These are phyloP conservation scores for Yponomeuta cagnagella DNA, from an alignment of 2,888 invertebrate genomes.

Conservation along the genomic window DNA sequence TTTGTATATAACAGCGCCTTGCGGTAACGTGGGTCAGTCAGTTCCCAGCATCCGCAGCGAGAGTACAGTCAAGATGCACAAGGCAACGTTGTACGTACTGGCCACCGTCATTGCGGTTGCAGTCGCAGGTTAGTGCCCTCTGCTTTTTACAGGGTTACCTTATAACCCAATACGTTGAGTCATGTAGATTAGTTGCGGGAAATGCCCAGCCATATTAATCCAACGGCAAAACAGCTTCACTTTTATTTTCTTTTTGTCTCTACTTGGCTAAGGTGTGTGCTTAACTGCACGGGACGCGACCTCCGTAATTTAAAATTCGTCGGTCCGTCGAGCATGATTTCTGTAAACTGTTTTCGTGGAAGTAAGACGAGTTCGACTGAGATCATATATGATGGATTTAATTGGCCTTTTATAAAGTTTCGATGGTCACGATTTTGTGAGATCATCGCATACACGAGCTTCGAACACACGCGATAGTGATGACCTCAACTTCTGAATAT, in stretches of 20 bases:
- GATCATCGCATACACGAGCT: neutral
- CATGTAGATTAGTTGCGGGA: neutral
- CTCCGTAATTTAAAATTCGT: neutral
- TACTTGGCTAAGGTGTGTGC: neutral
- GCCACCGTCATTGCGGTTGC: slow-evolving; percentile 53
- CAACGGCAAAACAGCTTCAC: neutral
- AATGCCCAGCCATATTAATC: neutral
- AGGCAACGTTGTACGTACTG: slow-evolving; percentile 48
- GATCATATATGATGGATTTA: neutral
- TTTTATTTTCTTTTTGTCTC: neutral
- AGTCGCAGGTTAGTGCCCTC: slow-evolving; percentile 70
- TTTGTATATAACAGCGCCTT: slow-evolving; percentile 41
- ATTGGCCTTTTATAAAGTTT: neutral
- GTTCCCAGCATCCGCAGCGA: slow-evolving; percentile 37
- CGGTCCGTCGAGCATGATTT: neutral
- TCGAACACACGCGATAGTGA: neutral
- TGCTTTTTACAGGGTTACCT: slow-evolving; percentile 40
- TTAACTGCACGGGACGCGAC: neutral
- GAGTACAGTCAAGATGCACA: slow-evolving; percentile 50
- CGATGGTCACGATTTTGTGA: slow-evolving; percentile 9
- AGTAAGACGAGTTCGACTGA: neutral
- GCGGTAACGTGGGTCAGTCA: slow-evolving; percentile 53
- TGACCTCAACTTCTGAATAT: neutral
- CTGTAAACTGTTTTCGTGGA: neutral
- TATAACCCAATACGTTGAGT: neutral